Base-by-base conservation (phyloP, 2,797 vertebrate genomes). In the Neostethus bicornis region DNA sequence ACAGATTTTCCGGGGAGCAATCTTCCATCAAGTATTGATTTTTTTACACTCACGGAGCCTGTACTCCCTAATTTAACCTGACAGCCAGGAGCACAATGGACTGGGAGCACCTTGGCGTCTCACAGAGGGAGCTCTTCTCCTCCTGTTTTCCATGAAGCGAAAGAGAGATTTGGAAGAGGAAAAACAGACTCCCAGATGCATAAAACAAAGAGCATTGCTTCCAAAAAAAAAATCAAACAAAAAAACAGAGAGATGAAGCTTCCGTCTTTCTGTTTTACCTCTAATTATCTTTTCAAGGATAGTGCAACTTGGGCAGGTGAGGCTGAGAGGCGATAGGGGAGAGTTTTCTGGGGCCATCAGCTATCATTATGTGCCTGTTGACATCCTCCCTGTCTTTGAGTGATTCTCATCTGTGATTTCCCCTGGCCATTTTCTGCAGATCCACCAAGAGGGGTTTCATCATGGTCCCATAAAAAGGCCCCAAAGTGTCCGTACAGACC, bases 21-120 rank as follows among this genome's bases (percentile, higher is more conserved):
- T 98, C 96, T 97, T 96, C 96, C 96, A 97, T 98, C 96, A 97
- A 95, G 95, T 98, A 99, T 99, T 97, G 97, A 98, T 99, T 99
- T 97, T 96, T 97, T 96, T 98, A 98, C 96, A 98, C 96, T 98
- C 94, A 94, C 94, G 83, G 95, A 96, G 94, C 93, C 94, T 95
- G 96, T 98, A 96, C 94, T 97, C 95, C 93, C 95, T 98, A 98
- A 99, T 99, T 99, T 98, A 98, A 98, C 93, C 94, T 98, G 97
- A 98, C 97, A 98, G 95, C 94, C 92, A 92, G 96, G 91, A 93
- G 94, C 95, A 97, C 95, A 97, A 97, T 98, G 96, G 95, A 93
- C 92, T 95, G 92, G 94, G 93, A 96, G 96, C 93, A 97, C 94
- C 96, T 96, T 95, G 94, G 95, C 92, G 93, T 94, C 93, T 95